phyloP scores from a whole-genome alignment of 2,113 vertebrate species.

The Stegastes partitus region DNA sequence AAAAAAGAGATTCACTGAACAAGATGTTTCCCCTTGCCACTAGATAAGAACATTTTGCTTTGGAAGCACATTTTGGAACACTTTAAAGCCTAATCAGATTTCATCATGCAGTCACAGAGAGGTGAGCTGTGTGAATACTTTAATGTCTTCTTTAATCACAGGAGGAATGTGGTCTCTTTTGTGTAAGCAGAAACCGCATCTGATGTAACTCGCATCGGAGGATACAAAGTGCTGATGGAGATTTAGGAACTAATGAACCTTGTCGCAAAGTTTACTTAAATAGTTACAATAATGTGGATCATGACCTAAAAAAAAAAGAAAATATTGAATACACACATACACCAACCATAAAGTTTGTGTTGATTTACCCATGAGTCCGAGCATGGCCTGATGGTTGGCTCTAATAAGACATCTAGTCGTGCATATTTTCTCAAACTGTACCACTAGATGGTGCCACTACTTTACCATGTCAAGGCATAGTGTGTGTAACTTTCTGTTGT shows the following conservation, averaged over 20 bases:
- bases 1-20: neutral
- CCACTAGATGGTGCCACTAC: slow-evolving; percentile 63
- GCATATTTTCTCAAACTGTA: neutral
- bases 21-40: neutral
- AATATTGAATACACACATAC: neutral
- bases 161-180: slow-evolving; percentile 9
- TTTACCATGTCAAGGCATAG: neutral
- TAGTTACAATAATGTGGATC: neutral
- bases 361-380: neutral
- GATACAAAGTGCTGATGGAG: neutral
- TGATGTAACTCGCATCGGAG: neutral
- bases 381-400: neutral
- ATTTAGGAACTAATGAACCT: slow-evolving; percentile 9
- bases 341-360: neutral
- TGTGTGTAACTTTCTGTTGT: no score
- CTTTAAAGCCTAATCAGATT: slow-evolving; percentile 14
- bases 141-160: neutral
- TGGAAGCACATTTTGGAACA: slow-evolving; percentile 8
- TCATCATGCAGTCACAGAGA: slow-evolving; percentile 15
- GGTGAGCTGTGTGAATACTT: neutral
- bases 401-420: neutral
- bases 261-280: neutral
- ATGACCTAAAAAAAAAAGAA: neutral
- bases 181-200: slow-evolving; percentile 21
- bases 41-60: slow-evolving; percentile 1